Base-by-base conservation (phyloP, 2,797 vertebrate genomes). In the Eremophila alpestris region DNA sequence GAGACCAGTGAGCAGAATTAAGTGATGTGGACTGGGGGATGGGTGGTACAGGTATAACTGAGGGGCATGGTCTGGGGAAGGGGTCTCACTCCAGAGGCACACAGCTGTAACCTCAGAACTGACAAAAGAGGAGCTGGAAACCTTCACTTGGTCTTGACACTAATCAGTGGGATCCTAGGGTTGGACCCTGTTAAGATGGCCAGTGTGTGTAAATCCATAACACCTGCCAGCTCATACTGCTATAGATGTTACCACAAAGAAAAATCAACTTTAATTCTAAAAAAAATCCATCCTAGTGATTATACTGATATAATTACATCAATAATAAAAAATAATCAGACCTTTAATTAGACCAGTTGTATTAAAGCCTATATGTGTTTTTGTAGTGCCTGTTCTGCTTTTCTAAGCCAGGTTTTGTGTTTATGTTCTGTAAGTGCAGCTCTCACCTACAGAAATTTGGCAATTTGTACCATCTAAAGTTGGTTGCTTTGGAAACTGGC, bases 401-500 rank as follows among this genome's bases (percentile, higher is more conserved):
- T 93, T 69, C 64, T 58, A 93, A 41, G 12, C 5, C 32, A 79
- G 76, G 34, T 91, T 86, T 59, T 76, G 26, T 34, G 36, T 80
- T 85, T 71, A 27, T 69, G 23, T 71, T 87, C 46, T 46, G 23
- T 56, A 83, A 78, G 29, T 76, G 82, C 65, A 79, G 51, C 49
- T 70, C 59, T 95, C 56, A 91, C 73, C 79, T 86, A 59, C 56
- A 67, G 59, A 80, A 89, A 91, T 84, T 43, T 70, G 82, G 79
- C 76, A 67, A 38, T 86, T 96, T 70, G 45, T 78, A 73, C 79
- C 32, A 70, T 40, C 55, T 76, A 2, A 77, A 88, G 48, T 49
- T 91, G 76, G 95, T 95, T 96, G 89, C 92, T 93, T 54, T 94
- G 94, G 95, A 91, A 97, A 97, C 95, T 73, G 81, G 63, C 67